Percentiles rank a stretch among this genome's conserved stretches.
These are phyloP conservation scores for Thyatira batis DNA, from an alignment of 2,888 invertebrate genomes.

Conservation along the genomic window DNA sequence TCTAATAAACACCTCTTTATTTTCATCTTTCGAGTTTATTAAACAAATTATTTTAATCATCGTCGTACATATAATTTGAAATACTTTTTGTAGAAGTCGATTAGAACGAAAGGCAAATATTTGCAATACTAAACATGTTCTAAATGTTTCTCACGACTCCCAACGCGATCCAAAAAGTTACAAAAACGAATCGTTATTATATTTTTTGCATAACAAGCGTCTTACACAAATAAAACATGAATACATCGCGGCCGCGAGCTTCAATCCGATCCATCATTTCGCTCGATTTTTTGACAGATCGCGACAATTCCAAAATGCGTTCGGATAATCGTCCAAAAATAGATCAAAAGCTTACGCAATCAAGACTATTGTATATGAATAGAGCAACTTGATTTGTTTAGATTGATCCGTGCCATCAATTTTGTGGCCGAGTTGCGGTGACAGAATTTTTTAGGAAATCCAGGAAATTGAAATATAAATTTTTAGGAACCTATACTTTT, in stretches of 20 bases:
- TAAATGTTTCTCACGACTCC: neutral
- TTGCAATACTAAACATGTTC: no score
- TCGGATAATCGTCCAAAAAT: constrained; percentile 46
- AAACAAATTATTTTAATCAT: no score
- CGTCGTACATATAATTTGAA: no score
- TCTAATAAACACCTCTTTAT: no score
- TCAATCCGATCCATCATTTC: constrained; percentile 53
- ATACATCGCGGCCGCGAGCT: constrained; percentile 20
- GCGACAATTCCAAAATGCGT: constrained; percentile 54
- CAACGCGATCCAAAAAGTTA: neutral
- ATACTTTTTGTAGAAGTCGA: no score
- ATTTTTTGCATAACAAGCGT: constrained; percentile 21
- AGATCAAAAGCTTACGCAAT: constrained; percentile 56
- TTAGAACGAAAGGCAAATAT: no score
- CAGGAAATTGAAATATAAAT: constrained; percentile 41
- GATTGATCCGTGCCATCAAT: constrained; percentile 67
- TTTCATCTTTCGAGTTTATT: no score
- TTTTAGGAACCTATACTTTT: constrained; percentile 14
- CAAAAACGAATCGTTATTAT: constrained; percentile 1
- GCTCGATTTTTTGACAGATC: constrained; percentile 57
- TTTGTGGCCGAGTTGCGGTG: constrained; percentile 48
- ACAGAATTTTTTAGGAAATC: constrained; percentile 41
- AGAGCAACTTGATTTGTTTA: constrained; percentile 61
- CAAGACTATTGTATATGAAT: constrained; percentile 61
- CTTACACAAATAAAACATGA: constrained; percentile 14